Base-by-base conservation (phyloP, 92 coral and sea anemone genomes). In the Siderastrea siderea region DNA sequence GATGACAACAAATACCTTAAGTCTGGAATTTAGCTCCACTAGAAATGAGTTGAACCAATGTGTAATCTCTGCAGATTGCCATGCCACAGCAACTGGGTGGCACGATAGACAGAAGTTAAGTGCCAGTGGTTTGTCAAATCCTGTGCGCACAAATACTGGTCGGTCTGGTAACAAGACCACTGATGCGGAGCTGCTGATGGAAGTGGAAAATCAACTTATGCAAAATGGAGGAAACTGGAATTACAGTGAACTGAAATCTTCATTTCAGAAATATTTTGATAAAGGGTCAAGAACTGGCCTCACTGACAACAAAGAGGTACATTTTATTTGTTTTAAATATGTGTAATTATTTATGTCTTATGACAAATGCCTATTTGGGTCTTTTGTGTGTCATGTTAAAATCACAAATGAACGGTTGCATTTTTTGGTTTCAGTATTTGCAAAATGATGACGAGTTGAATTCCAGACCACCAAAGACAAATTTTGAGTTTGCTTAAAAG, bases 231-330 rank as follows among this genome's bases (percentile, higher is more conserved):
- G 68, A 62, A 67, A 67, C 26, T 57, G 88, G 81, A 90, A 82
- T 43, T 79, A 68, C 49, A 63, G 64, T 49, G 91, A 93, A 76
- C 85, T 93, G 54, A 86, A 80, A 46, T 55, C 79, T 17, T 93
- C 95, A 5, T 90, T 79, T 78, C 85, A 81, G 76, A 65, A 68
- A 45, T 68, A 90, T 70, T 89, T 87, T 65, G 95, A 93, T 68
- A 74, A 78, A 59, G 95, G 91, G 44, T 44, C 73, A 68, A 68
- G 76, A 49, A 90, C 88, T 75, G 95, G 93, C 4, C 55, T 80
- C 75, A 90, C 90, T 49, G 93, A 89, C 14, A 72, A 61, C 73
- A 85, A 71, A 85, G 95, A 92, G 93, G 95, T 92, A 43, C 53
- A 59, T n/a, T 11, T 58, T 5, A 4, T 6, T 1, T 45, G 15